Evolutionary conservation across 2,888 invertebrate species (phyloP).

Genomic region (Piscicola geometra): DNA sequence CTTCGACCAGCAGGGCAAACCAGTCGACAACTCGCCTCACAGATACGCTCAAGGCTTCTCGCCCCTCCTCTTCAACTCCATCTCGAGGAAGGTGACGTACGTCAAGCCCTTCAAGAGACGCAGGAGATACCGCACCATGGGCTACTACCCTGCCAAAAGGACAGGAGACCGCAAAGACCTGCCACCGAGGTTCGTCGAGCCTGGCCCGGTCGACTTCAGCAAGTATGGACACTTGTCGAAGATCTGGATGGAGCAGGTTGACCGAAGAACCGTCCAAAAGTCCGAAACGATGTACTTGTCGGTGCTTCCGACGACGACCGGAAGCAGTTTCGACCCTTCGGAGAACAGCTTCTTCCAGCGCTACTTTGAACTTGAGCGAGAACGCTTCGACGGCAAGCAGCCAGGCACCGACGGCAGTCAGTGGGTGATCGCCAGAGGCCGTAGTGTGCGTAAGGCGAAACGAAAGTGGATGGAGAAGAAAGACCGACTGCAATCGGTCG

Average conservation of each 20-base stretch:
- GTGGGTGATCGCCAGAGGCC: constrained; percentile 45
- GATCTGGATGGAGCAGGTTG: constrained; percentile 46
- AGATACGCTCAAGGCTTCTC: constrained; percentile 28
- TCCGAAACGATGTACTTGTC: constrained; percentile 44
- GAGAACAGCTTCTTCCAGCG: constrained; percentile 19
- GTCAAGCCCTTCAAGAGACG: constrained; percentile 25
- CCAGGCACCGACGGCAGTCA: constrained; percentile 39
- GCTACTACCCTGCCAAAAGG: constrained; percentile 18
- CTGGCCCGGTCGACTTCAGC: constrained; percentile 44
- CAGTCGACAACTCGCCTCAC: not conserved
- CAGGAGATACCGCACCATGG: constrained; percentile 21
- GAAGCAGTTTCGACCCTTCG: constrained; percentile 30
- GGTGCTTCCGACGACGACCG: constrained; percentile 38
- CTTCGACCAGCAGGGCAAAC: not conserved
- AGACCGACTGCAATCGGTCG: constrained; percentile 1
- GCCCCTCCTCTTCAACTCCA: constrained; percentile 28
- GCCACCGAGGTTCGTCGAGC: constrained; percentile 39
- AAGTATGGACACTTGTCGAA: constrained; percentile 43
- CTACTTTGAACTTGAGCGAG: constrained; percentile 8
- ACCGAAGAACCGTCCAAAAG: constrained; percentile 42
- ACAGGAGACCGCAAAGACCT: not conserved
- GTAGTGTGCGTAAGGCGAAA: constrained; percentile 34
- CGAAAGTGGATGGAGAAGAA: constrained; percentile 23
- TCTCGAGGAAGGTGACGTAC: constrained; percentile 26
- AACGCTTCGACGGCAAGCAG: not conserved